Percentiles rank a stretch among this genome's conserved stretches.
phyloP scores from a whole-genome alignment of 2,113 vertebrate genomes.

The Myiagra hebetior region DNA sequence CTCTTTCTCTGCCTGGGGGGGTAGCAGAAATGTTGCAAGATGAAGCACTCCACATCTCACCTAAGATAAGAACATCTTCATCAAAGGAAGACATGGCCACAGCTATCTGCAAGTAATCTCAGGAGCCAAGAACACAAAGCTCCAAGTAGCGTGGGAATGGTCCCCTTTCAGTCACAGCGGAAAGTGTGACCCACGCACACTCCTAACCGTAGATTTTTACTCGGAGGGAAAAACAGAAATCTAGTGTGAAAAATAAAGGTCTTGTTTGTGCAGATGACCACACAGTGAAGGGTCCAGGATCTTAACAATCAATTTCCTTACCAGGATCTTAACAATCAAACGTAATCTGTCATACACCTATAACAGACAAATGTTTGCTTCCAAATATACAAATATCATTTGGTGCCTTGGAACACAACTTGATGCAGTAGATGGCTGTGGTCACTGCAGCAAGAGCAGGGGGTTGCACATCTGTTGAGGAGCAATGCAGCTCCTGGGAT shows the following conservation, averaged over 20 bases:
- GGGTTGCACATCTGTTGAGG: background rate
- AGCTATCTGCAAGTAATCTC: background rate
- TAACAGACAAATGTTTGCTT: background rate
- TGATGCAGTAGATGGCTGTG: background rate
- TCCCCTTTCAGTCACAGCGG: background rate
- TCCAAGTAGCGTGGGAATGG: conserved; percentile 6
- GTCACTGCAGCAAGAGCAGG: background rate
- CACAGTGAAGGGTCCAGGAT: background rate
- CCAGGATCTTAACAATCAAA: background rate
- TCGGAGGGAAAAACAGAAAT: background rate
- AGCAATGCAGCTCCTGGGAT: background rate
- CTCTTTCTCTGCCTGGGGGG: background rate
- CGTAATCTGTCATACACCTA: background rate
- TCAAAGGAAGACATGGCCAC: background rate
- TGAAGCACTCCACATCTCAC: background rate
- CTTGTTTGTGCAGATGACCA: background rate
- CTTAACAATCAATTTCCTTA: background rate
- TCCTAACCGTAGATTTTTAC: background rate
- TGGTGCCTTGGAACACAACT: background rate
- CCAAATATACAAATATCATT: background rate
- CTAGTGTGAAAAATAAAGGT: background rate
- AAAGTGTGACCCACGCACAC: rapidly evolving
- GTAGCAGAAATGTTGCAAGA: conserved; percentile 48
- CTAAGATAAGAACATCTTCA: conserved; percentile 32
- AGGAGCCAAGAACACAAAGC: background rate